These are phyloP conservation scores for Aradophagus sp. DNA, from an alignment of 1,140 invertebrate species.

Conservation along the genomic window DNA sequence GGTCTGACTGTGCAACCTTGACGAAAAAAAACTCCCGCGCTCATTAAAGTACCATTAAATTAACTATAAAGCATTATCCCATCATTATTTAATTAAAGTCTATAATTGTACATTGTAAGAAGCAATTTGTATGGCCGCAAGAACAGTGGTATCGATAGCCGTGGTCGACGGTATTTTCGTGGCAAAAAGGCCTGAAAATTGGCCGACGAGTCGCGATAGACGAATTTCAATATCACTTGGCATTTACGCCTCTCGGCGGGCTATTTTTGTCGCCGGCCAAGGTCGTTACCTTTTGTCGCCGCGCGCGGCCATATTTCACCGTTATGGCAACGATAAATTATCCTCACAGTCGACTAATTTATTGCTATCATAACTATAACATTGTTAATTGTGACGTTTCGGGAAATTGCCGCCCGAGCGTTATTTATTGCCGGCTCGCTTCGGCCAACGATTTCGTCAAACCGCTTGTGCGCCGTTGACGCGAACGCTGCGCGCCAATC, in stretches of 20 bases:
- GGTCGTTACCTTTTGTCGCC: conserved; percentile 20
- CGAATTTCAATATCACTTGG: conserved; percentile 29
- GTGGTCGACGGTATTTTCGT: conserved; percentile 22
- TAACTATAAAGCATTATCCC: conserved; percentile 53
- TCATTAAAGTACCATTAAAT: conserved; percentile 58
- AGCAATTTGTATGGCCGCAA: conserved; percentile 42
- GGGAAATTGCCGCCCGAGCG: conserved; percentile 21
- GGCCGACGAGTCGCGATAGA: conserved; percentile 19
- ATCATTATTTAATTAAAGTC: conserved; percentile 58
- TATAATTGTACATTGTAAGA: conserved; percentile 55
- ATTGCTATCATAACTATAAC: conserved; percentile 40
- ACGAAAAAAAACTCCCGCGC: conserved; percentile 48
- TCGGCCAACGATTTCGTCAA: too few relatives aligned
- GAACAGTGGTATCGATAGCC: conserved; percentile 25
- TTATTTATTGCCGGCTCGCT: conserved; percentile 15
- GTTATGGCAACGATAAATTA: conserved; percentile 37
- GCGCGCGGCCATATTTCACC: conserved; percentile 26
- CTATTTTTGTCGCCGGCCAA: too few relatives aligned
- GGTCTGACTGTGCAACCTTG: conserved; percentile 46
- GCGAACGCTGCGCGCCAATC: conserved; percentile 24
- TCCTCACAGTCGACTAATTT: conserved; percentile 24
- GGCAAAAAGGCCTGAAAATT: conserved; percentile 28
- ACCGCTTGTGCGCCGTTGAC: not conserved
- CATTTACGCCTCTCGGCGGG: conserved; percentile 11
- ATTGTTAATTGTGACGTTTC: conserved; percentile 35